Evolutionary conservation across 2,888 invertebrate genomes (phyloP), one percentile per base, ranked within the genome.

Genomic region (Neoaliturus tenellus): DNA sequence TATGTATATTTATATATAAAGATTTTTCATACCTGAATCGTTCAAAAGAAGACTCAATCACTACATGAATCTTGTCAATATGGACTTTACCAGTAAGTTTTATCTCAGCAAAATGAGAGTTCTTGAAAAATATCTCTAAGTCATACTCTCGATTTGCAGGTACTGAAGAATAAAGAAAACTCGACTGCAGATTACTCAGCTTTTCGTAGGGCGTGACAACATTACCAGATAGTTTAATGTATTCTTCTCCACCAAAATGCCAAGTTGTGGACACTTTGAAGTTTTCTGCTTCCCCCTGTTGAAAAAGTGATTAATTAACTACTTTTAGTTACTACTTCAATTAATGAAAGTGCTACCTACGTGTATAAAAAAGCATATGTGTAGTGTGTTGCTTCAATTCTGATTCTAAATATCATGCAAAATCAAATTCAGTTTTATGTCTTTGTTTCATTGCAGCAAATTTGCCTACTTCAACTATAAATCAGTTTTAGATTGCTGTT

Each of bases 151-250:
- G 6, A 75, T 58, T 25, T 88, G 87, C n/a, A 86, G 83, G 78
- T 89, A 90, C 44, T 23, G 86, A 85, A 1, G 86, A 87, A 58
- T 89, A 90, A 0, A 88, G 58, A 0, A 90, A 10, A 2, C 88
- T 87, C 0, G 87, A 87, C 81, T 90, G 88, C 33, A 91, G 31
- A 39, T 88, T 88, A 73, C 89, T 89, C 44, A 91, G 82, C 58
- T 89, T 87, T 48, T 89, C 88, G n/a, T 91, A 87, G 87, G 91
- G 91, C 3, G 91, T 91, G 35, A 88, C 88, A 3, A 92, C 51
- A 0, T 86, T 88, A 0, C 90, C 82, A 1, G 87, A 88, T 6
- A 89, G 88, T 86, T 89, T 90, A 0, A 89, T 84, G 28, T 87
- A 88, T 55, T 89, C 84, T 0, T 89, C 86, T 23, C 88, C 87